A percentile compares a stretch with the other conserved stretches of the same genome.
Conservation (phyloP, 2,888 invertebrate genomes). For the Malthinus flaveolus region DNA sequence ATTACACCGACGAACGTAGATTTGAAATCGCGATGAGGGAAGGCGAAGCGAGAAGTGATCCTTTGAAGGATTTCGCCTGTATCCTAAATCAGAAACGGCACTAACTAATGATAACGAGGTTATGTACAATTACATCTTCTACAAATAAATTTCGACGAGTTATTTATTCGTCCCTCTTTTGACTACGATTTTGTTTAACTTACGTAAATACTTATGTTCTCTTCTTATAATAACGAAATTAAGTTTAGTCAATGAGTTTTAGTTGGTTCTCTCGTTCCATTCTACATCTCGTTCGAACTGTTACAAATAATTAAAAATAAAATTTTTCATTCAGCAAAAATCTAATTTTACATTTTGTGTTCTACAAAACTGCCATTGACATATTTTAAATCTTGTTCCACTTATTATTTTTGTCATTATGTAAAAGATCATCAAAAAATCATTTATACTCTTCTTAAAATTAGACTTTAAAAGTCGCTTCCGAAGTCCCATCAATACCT, state of each 20-base stretch:
- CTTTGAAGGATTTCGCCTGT: constrained; percentile 46
- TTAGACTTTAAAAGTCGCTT: no score
- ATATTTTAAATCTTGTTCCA: constrained; percentile 5
- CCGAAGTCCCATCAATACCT: no score
- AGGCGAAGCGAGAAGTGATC: constrained; percentile 42
- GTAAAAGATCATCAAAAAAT: constrained; percentile 3
- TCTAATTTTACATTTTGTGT: not conserved
- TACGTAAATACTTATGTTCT: constrained; percentile 2
- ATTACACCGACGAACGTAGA: constrained; percentile 51
- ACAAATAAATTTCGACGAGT: constrained; percentile 27
- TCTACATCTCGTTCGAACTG: no score
- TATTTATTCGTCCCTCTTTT: constrained; percentile 20
- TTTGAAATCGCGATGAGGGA: constrained; percentile 43
- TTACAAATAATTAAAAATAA: no score
- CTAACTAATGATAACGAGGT: constrained; percentile 55
- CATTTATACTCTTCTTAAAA: not conserved
- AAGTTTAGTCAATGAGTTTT: no score
- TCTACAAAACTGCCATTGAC: constrained; percentile 5
- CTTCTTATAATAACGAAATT: no score
- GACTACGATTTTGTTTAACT: constrained; percentile 20
- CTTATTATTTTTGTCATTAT: not conserved
- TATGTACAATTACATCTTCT: constrained; percentile 54
- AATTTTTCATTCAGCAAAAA: not conserved
- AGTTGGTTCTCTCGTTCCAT: no score
- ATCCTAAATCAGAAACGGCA: constrained; percentile 50